Conservation (phyloP, 2,888 invertebrate species). For the Sipha maydis region DNA sequence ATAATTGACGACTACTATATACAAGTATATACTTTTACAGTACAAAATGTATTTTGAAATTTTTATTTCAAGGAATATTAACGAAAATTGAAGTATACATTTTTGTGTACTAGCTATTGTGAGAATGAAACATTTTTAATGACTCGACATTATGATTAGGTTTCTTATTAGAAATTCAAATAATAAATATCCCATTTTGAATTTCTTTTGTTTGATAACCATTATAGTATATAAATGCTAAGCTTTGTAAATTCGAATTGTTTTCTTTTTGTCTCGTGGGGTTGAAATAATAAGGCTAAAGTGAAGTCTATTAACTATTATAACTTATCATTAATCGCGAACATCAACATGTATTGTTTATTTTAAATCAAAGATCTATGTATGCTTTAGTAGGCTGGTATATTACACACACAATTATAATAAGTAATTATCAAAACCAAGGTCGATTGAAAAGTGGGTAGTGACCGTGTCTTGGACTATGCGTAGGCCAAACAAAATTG, state of each 20-base stretch:
- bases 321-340: background rate
- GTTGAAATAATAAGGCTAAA: background rate
- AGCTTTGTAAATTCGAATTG: background rate
- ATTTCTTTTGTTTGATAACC: too few relatives aligned
- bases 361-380: background rate
- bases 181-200: too few relatives aligned
- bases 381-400: background rate
- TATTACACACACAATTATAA: background rate
- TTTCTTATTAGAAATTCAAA: background rate
- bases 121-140: background rate
- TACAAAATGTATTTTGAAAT: slow-evolving; percentile 17
- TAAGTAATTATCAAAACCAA: background rate
- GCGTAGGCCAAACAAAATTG: slow-evolving; percentile 1
- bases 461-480: background rate
- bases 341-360: background rate
- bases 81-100: background rate
- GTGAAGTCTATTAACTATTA: background rate
- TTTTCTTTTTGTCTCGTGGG: background rate
- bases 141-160: background rate
- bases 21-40: background rate
- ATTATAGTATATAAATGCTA: background rate
- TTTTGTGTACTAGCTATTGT: background rate
- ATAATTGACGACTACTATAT: background rate
- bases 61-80: slow-evolving; percentile 13
- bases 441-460: slow-evolving; percentile 6